A percentile compares a stretch with the other conserved stretches of the same genome.
Conservation (phyloP, 2,113 vertebrate species). For the Tychaedon coryphoeus region DNA sequence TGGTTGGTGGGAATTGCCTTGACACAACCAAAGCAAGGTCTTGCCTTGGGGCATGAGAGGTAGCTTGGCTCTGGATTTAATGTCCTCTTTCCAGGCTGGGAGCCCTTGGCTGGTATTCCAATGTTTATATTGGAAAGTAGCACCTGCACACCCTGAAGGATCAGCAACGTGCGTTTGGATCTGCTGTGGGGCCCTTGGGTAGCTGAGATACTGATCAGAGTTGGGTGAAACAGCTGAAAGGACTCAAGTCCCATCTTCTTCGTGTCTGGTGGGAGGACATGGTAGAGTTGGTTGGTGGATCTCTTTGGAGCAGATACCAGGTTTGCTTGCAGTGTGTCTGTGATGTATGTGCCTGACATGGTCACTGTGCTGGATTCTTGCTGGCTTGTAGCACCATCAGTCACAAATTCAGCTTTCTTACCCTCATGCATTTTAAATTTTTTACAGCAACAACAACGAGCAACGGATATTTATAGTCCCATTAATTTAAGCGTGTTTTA, state of each 20-base stretch:
- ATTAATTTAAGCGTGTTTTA: background rate
- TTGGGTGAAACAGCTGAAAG: background rate
- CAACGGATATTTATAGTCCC: background rate
- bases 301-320: background rate
- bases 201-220: background rate
- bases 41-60: background rate
- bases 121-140: background rate
- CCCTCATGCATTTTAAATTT: background rate
- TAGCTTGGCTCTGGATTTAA: background rate
- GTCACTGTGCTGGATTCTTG: background rate
- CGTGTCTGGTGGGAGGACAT: background rate
- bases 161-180: background rate
- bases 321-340: accelerated
- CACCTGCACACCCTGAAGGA: accelerated
- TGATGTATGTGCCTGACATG: background rate
- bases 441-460: background rate
- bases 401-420: background rate
- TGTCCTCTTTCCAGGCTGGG: background rate
- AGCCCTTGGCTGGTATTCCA: background rate
- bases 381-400: background rate
- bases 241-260: background rate
- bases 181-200: background rate
- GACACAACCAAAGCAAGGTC: background rate
- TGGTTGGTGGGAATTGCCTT: background rate
- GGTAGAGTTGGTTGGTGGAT: background rate